Evolutionary conservation across 2,888 invertebrate genomes (phyloP), one percentile per base, ranked within the genome.

Genomic region (Steinernema hermaphroditum): DNA sequence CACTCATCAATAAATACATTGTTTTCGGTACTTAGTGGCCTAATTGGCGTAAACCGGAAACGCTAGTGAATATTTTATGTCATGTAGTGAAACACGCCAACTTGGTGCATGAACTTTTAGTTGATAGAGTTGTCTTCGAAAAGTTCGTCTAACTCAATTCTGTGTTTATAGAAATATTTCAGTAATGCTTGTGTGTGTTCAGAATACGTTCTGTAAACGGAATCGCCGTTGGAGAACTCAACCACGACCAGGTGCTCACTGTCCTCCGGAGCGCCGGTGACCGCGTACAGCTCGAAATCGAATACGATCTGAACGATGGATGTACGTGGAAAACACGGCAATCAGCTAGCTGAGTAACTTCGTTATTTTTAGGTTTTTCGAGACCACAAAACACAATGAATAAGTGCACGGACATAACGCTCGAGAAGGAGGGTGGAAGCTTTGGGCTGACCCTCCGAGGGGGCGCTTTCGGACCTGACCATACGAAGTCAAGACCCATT

Each of bases 381-480:
- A 70, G 71, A 57, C 76, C 73, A 9, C 41, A 44, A 14, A 50
- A 68, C 71, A 72, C 73, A 14, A 69, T 72, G 68, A 68, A 70
- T 54, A 85, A 83, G 77, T 78, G 82, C 9, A 82, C 81, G n/a
- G 83, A 93, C 87, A 91, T 93, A 37, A 91, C 91, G 0, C 90
- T 94, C 57, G 92, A 93, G 87, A 91, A 94, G 78, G 91, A 92
- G 80, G 91, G 91, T 79, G 92, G 92, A 0, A 94, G 93, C 68
- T 90, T 95, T 75, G 96, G 96, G 0, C 92, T 96, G 79, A 94
- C 94, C 1, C 89, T 96, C 74, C 90, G 94, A 54, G 92, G 92
- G 8, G 94, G 94, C 4, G 91, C 91, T 71, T 90, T 74, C 41
- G 82, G 91, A 68, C 90, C 91, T 0, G 91, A 91, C 82, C 80